These are phyloP conservation scores for Cosmorhoe ocellata DNA, from an alignment of 2,888 invertebrate species.

Conservation along the genomic window DNA sequence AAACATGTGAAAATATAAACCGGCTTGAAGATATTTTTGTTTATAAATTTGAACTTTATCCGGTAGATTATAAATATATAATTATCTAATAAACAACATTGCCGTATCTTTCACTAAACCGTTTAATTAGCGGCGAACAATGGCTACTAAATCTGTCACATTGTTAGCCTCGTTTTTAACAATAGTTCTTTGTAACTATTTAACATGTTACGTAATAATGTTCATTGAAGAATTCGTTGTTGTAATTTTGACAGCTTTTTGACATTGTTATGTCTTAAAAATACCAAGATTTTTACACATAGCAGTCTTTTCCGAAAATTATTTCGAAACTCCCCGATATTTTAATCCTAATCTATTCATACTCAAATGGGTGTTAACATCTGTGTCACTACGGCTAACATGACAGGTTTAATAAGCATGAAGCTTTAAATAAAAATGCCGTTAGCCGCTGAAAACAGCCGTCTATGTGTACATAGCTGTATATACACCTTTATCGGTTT, in stretches of 20 bases:
- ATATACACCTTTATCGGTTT: conserved; percentile 11
- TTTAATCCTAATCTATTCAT: conserved; percentile 28
- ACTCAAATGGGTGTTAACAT: conserved; percentile 33
- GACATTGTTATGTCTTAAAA: no score
- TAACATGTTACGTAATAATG: conserved; percentile 11
- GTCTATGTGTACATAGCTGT: conserved; percentile 19
- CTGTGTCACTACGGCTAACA: conserved; percentile 34
- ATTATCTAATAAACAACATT: background rate
- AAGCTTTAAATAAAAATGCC: conserved; percentile 36
- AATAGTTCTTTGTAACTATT: conserved; percentile 26
- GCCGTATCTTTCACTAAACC: conserved; percentile 8
- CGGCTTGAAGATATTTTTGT: background rate
- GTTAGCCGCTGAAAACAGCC: conserved; percentile 26
- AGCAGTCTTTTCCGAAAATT: conserved; percentile 5
- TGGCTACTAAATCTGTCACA: conserved; percentile 32
- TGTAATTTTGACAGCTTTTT: no score
- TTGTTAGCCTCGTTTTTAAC: conserved; percentile 27
- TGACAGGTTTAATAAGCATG: conserved; percentile 56
- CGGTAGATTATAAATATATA: background rate
- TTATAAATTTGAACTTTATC: background rate
- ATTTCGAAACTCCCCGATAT: conserved; percentile 19
- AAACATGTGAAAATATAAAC: no score
- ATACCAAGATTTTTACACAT: no score
- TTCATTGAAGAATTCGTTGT: background rate
- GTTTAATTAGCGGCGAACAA: conserved; percentile 27